Conservation (phyloP, 2,113 vertebrate species). For the Euleptes europaea region DNA sequence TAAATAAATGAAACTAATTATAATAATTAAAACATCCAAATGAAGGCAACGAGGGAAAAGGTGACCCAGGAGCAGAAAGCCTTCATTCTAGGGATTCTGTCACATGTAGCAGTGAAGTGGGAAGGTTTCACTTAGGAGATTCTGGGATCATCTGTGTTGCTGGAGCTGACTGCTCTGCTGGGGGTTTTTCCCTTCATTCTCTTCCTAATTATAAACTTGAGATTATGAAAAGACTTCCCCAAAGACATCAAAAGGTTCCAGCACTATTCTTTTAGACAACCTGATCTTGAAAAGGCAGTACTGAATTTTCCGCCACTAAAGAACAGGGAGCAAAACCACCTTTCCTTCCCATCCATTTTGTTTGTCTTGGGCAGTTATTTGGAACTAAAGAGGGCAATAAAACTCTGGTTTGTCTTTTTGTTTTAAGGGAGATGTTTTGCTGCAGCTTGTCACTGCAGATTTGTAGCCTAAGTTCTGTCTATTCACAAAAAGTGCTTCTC, state of each 20-base stretch:
- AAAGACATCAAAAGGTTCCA: too few species aligned
- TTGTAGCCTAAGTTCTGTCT: background rate
- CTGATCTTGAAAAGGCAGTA: background rate
- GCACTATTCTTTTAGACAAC: background rate
- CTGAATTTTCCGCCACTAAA: background rate
- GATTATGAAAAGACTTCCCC: background rate
- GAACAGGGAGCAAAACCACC: background rate
- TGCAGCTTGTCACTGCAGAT: background rate
- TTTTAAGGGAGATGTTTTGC: background rate
- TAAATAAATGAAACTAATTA: too few species aligned
- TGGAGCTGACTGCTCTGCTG: too few species aligned
- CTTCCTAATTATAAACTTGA: background rate
- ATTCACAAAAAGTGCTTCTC: background rate
- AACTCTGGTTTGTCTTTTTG: background rate
- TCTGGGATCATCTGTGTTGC: background rate
- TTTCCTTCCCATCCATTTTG: background rate
- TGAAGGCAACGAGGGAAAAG: too few species aligned
- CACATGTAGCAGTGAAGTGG: background rate
- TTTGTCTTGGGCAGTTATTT: background rate
- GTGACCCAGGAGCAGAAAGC: too few species aligned
- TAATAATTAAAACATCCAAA: too few species aligned
- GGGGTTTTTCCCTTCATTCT: too few species aligned
- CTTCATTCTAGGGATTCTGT: too few species aligned
- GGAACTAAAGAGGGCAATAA: background rate
- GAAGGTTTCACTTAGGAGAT: background rate